These are phyloP conservation scores for Eristalinus aeneus DNA, from an alignment of 2,888 invertebrate species.

Conservation along the genomic window DNA sequence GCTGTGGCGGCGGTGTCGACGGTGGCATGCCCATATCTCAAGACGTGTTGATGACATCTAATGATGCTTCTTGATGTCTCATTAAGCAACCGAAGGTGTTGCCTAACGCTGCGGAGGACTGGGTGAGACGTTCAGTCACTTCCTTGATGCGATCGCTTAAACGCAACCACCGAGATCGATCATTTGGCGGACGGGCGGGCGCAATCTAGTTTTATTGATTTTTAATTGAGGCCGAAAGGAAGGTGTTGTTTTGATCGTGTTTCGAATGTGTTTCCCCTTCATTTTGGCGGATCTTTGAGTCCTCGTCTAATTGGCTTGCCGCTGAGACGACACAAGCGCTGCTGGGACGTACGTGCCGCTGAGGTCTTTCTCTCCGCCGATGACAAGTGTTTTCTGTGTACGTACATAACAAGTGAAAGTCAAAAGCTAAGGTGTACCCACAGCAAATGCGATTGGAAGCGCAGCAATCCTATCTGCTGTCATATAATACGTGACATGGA, in stretches of 20 bases:
- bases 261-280: background rate
- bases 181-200: slow-evolving; percentile 9
- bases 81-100: slow-evolving; percentile 26
- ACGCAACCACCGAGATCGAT: slow-evolving; percentile 10
- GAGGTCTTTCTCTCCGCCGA: background rate
- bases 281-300: slow-evolving; percentile 8
- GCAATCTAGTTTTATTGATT: slow-evolving; percentile 48
- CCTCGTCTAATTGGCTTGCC: slow-evolving; percentile 25
- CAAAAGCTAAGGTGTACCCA: slow-evolving; percentile 1
- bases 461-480: background rate
- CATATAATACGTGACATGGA: slow-evolving; percentile 23
- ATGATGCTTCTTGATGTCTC: slow-evolving; percentile 20
- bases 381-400: slow-evolving; percentile 7
- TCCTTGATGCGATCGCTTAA: slow-evolving; percentile 1
- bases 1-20: background rate
- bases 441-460: slow-evolving; percentile 15
- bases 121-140: slow-evolving; percentile 2
- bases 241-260: slow-evolving; percentile 1
- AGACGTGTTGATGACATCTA: slow-evolving; percentile 9
- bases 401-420: slow-evolving; percentile 30
- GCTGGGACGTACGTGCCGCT: background rate
- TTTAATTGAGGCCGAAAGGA: slow-evolving; percentile 31
- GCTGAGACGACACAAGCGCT: background rate
- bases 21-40: background rate
- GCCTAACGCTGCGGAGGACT: background rate